A percentile compares a stretch with the other conserved stretches of the same genome.
Conservation (phyloP, 2,113 vertebrate species). For the Gobio gobio region DNA sequence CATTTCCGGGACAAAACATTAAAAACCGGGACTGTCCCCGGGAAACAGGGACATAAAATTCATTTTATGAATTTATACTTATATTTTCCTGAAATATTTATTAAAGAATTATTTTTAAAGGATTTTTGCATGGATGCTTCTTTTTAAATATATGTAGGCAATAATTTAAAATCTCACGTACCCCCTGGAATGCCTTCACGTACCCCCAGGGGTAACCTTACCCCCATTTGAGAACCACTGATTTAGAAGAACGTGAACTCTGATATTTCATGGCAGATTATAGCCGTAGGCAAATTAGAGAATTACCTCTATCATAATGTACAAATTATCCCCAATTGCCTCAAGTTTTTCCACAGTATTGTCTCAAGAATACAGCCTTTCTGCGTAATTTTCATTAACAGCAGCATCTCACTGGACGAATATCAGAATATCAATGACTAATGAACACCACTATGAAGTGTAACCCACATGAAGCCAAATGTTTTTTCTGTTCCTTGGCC, state of each 20-base stretch:
- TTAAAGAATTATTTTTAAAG: too few relatives aligned
- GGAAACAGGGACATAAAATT: too few relatives aligned
- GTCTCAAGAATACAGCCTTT: background rate
- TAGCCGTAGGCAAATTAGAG: background rate
- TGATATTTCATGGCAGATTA: background rate
- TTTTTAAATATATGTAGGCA: too few relatives aligned
- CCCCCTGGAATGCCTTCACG: too few relatives aligned
- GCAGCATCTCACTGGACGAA: background rate
- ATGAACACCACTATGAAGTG: background rate
- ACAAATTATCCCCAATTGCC: background rate
- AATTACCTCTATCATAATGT: background rate
- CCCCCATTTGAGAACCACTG: too few relatives aligned
- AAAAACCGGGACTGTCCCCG: too few relatives aligned
- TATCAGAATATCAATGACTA: background rate
- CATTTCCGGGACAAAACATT: too few relatives aligned
- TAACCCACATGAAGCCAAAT: background rate
- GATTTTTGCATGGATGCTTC: too few relatives aligned
- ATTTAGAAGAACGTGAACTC: background rate
- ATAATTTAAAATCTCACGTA: too few relatives aligned
- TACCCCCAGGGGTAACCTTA: too few relatives aligned
- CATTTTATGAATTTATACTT: too few relatives aligned
- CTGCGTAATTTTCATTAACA: background rate
- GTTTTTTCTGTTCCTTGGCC: background rate
- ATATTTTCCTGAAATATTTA: too few relatives aligned
- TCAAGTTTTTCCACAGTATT: background rate